Evolutionary conservation across 2,888 invertebrate genomes (phyloP).

Genomic region (Molanna angustata): DNA sequence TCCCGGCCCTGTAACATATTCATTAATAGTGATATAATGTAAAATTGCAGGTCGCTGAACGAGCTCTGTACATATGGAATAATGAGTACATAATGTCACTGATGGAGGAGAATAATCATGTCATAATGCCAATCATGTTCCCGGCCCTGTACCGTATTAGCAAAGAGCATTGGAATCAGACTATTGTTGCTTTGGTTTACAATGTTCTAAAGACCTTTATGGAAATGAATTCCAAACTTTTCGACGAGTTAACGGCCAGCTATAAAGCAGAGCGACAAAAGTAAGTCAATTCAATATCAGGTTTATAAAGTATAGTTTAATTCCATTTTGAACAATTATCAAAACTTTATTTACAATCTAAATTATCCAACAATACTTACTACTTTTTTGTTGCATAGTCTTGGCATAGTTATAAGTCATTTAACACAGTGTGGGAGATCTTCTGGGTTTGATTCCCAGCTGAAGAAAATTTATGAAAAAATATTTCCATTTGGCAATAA

Average conservation of each 20-base stretch:
- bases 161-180: conserved; percentile 99
- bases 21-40: conserved; percentile 12
- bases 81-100: conserved; percentile 99
- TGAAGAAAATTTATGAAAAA: no score
- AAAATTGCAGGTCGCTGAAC: conserved; percentile 90
- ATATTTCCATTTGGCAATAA: no score
- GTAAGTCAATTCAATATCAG: no score
- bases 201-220: conserved; percentile 99
- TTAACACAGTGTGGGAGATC: no score
- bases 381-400: no score
- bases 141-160: conserved; percentile 98
- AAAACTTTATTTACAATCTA: no score
- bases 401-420: no score
- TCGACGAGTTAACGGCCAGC: conserved; percentile 97
- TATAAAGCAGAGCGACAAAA: conserved; percentile 99
- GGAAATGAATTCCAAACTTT: conserved; percentile 99
- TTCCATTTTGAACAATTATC: no score
- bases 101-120: conserved; percentile 97
- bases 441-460: no score
- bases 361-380: no score
- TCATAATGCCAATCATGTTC: conserved; percentile 99
- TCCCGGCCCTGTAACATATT: conserved; percentile 88
- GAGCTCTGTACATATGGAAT: conserved; percentile 99
- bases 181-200: conserved; percentile 98
- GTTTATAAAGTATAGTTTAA: no score